Evolutionary conservation across 1,140 invertebrate species (phyloP).

Genomic region (Brachionus rubens): DNA sequence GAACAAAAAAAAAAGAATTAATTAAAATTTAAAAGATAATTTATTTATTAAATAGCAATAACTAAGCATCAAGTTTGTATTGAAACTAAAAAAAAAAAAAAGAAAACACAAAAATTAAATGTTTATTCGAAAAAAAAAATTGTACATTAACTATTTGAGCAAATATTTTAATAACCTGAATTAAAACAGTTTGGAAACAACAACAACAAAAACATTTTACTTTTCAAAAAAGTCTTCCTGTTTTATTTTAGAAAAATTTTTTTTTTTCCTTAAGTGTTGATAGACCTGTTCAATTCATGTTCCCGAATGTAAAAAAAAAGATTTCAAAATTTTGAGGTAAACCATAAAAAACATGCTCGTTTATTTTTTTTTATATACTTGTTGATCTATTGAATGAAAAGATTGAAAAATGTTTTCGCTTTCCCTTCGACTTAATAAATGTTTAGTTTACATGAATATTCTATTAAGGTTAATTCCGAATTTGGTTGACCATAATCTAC

Average conservation of each 20-base stretch:
- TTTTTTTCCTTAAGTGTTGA: no score
- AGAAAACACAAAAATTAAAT: conserved; percentile 2
- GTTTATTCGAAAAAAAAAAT: conserved; percentile 7
- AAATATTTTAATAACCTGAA: conserved; percentile 42
- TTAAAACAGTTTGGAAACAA: neutral
- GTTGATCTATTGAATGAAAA: conserved; percentile 37
- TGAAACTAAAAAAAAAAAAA: neutral
- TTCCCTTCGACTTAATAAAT: neutral
- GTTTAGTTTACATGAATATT: conserved; percentile 14
- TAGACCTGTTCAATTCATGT: no score
- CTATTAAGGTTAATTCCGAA: conserved; percentile 35
- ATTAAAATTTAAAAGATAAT: no score
- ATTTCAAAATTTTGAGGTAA: neutral
- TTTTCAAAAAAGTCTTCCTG: no score
- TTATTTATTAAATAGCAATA: no score
- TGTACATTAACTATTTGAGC: conserved; percentile 3
- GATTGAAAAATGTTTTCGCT: neutral
- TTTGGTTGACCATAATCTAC: neutral
- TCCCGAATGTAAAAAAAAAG: neutral
- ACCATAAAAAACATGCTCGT: no score
- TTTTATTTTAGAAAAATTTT: neutral
- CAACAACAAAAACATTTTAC: neutral
- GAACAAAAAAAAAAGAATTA: no score
- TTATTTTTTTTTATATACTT: conserved; percentile 15
- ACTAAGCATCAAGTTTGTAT: no score